Evolutionary conservation across 2,797 vertebrate genomes (phyloP).

Genomic region (Trichosurus vulpecula): DNA sequence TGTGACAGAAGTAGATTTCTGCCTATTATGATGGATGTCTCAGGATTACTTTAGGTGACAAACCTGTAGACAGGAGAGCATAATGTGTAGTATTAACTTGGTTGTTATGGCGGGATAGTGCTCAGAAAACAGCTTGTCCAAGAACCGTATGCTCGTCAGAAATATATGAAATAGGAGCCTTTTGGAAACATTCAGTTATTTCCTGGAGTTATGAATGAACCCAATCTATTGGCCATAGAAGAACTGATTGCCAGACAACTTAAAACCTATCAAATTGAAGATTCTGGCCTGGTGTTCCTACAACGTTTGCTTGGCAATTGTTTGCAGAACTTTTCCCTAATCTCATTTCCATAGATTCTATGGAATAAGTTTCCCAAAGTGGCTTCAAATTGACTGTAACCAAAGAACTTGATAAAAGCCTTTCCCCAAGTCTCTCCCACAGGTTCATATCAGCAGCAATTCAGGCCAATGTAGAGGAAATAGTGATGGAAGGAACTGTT

Average conservation of each 20-base stretch:
- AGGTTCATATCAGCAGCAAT: neutral
- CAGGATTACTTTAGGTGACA: conserved; percentile 75
- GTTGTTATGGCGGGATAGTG: conserved; percentile 58
- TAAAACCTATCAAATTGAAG: conserved; percentile 56
- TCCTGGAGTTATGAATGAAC: conserved; percentile 56
- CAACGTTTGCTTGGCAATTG: conserved; percentile 21
- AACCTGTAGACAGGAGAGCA: conserved; percentile 36
- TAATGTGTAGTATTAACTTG: conserved; percentile 62
- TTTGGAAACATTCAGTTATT: conserved; percentile 44
- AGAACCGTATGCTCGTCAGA: conserved; percentile 47
- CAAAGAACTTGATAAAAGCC: conserved; percentile 20
- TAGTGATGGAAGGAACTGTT: neutral
- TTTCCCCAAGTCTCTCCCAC: conserved; percentile 1
- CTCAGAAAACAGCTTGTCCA: conserved; percentile 70
- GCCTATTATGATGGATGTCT: conserved; percentile 66
- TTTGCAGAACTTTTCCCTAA: conserved; percentile 1
- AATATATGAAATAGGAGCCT: conserved; percentile 54
- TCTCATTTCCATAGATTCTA: conserved; percentile 30
- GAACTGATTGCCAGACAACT: conserved; percentile 21
- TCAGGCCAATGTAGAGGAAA: neutral
- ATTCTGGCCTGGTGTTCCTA: neutral
- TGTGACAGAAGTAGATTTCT: conserved; percentile 66
- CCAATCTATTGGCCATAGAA: conserved; percentile 33
- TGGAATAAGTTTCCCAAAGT: neutral
- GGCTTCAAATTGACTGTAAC: neutral